Conservation (phyloP, 2,113 vertebrate species). For the Chamaetylas fuelleborni region DNA sequence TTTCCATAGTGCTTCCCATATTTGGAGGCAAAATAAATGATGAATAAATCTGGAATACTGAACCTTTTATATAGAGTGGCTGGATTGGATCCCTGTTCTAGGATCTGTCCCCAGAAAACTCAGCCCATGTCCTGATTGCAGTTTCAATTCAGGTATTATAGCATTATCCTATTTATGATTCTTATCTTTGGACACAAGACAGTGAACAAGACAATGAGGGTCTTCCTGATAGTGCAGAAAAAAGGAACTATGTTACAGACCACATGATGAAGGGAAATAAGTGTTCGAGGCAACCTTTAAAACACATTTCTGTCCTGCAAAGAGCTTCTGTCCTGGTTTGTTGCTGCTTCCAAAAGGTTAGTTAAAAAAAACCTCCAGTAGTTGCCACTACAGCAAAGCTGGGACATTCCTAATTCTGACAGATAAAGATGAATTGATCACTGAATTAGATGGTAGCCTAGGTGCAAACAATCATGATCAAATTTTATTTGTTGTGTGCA, state of each 20-base stretch:
- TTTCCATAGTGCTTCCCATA: background rate
- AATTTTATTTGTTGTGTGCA: conserved; percentile 38
- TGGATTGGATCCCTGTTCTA: background rate
- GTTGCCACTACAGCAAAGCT: background rate
- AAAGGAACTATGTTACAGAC: background rate
- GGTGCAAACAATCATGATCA: conserved; percentile 8
- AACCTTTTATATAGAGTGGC: background rate
- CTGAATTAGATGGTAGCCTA: background rate
- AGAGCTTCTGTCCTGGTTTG: background rate
- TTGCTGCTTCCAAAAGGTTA: background rate
- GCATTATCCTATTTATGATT: background rate
- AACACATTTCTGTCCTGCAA: background rate
- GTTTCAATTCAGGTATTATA: background rate
- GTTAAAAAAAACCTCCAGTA: background rate
- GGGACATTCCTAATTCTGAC: background rate
- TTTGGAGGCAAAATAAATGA: background rate
- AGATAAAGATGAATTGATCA: conserved; percentile 9
- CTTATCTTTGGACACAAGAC: background rate
- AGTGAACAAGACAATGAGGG: background rate
- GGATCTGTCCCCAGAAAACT: background rate
- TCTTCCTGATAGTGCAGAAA: background rate
- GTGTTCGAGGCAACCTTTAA: background rate
- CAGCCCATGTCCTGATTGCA: background rate
- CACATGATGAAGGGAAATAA: background rate
- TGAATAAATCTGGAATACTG: background rate